A percentile compares a stretch with the other conserved stretches of the same genome.
These are phyloP conservation scores for Hestina assimilis DNA, from an alignment of 1,140 invertebrate species.

Conservation along the genomic window DNA sequence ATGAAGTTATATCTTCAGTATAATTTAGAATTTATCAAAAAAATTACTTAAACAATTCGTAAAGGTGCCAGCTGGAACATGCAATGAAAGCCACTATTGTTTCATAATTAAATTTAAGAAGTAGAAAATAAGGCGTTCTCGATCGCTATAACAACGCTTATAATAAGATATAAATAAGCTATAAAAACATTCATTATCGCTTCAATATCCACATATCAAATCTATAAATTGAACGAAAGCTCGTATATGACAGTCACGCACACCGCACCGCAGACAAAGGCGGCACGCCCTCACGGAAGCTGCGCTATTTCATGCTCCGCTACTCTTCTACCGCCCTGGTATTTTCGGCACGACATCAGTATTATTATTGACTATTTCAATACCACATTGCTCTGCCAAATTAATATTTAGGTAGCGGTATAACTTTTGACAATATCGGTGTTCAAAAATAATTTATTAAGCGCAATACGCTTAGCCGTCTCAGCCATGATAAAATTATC, in stretches of 20 bases:
- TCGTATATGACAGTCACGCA: conserved; percentile 44
- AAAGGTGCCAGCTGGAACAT: too few species aligned
- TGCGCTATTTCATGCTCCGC: conserved; percentile 56
- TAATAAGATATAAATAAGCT: not conserved
- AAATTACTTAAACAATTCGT: too few species aligned
- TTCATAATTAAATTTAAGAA: too few species aligned
- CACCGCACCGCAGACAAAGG: conserved; percentile 39
- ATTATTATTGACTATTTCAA: not conserved
- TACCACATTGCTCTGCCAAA: conserved; percentile 1
- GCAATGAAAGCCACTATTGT: too few species aligned
- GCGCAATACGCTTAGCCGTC: too few species aligned
- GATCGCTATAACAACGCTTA: too few species aligned
- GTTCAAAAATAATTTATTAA: too few species aligned
- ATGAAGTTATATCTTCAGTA: too few species aligned
- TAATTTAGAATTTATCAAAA: too few species aligned
- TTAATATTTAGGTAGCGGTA: not conserved
- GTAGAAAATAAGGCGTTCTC: too few species aligned
- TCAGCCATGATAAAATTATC: too few species aligned
- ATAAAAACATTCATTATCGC: conserved; percentile 19
- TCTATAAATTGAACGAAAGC: conserved; percentile 18
- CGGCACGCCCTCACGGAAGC: conserved; percentile 64
- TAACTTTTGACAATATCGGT: too few species aligned
- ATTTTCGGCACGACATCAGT: conserved; percentile 11
- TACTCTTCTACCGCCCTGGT: conserved; percentile 42
- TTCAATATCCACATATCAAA: conserved; percentile 15